Conservation (phyloP, 2,888 invertebrate species). For the Gortyna flavago region DNA sequence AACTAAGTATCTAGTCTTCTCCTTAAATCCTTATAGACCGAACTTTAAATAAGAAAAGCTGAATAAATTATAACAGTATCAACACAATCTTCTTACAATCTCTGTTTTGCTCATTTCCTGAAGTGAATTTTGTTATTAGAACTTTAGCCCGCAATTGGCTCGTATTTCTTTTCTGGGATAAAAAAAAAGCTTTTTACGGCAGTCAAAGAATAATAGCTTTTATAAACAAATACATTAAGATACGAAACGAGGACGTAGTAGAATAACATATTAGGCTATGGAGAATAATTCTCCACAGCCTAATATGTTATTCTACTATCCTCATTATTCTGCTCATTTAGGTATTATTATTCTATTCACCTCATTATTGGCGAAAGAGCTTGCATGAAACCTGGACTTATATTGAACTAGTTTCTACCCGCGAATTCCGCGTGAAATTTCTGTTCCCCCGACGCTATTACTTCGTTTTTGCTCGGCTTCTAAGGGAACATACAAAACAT, state of each 20-base stretch:
- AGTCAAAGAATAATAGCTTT: conserved; percentile 9
- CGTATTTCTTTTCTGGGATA: conserved; percentile 6
- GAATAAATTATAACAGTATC: conserved; percentile 33
- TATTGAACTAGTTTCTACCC: neutral
- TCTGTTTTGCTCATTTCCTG: conserved; percentile 41
- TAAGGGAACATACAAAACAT: too few species aligned
- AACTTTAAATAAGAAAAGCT: conserved; percentile 27
- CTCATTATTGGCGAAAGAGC: neutral
- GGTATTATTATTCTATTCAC: too few species aligned
- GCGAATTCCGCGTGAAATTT: neutral
- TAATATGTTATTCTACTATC: too few species aligned
- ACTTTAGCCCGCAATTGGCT: conserved; percentile 31
- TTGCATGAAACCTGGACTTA: neutral
- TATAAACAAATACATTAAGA: conserved; percentile 7
- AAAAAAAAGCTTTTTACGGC: conserved; percentile 13
- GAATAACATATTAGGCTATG: neutral
- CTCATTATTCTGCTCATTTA: too few species aligned
- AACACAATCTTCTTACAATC: conserved; percentile 32
- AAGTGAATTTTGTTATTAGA: conserved; percentile 48
- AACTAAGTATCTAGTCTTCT: neutral
- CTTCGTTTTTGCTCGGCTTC: too few species aligned
- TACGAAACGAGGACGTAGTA: neutral
- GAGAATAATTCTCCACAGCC: too few species aligned
- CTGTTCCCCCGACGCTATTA: too few species aligned
- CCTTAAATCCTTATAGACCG: neutral